phyloP scores from a whole-genome alignment of 2,888 invertebrate species.

The Busseola fusca region DNA sequence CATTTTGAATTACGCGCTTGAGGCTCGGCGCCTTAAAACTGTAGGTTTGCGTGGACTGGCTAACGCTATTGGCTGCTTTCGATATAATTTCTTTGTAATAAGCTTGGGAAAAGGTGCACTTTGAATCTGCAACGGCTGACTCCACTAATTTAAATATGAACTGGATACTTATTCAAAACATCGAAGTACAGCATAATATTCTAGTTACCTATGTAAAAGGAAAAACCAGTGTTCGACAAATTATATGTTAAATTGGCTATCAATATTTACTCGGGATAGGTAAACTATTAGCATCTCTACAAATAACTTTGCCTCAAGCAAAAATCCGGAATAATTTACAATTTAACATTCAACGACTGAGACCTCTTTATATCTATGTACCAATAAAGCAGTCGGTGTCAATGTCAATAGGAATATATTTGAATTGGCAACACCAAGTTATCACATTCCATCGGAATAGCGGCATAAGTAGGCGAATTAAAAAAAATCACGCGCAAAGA shows the following conservation, averaged over 20 bases:
- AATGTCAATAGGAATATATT: conserved; percentile 61
- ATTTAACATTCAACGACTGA: conserved; percentile 58
- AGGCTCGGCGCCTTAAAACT: conserved; percentile 72
- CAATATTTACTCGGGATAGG: conserved; percentile 50
- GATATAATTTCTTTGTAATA: conserved; percentile 53
- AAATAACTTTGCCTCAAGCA: conserved; percentile 31
- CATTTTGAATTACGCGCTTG: conserved; percentile 87
- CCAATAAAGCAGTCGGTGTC: conserved; percentile 60
- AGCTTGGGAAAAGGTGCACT: conserved; percentile 45
- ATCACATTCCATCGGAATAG: conserved; percentile 63
- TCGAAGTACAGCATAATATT: conserved; percentile 16
- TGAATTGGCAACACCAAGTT: conserved; percentile 69
- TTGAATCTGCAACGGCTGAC: conserved; percentile 28
- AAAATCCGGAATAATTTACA: conserved; percentile 59
- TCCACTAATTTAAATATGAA: conserved; percentile 42
- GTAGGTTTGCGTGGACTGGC: conserved; percentile 58
- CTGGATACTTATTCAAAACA: conserved; percentile 18
- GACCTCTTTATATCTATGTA: conserved; percentile 54
- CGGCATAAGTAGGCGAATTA: conserved; percentile 60
- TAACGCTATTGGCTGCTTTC: conserved; percentile 51
- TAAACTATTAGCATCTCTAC: conserved; percentile 44
- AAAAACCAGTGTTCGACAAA: conserved; percentile 30
- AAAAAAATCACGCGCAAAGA: conserved; percentile 69
- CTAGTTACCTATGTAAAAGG: conserved; percentile 5
- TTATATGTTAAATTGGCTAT: conserved; percentile 42